A percentile compares a stretch with the other conserved stretches of the same genome.
These are phyloP conservation scores for Polypedilum pembai DNA, from an alignment of 1,140 invertebrate genomes.

Conservation along the genomic window DNA sequence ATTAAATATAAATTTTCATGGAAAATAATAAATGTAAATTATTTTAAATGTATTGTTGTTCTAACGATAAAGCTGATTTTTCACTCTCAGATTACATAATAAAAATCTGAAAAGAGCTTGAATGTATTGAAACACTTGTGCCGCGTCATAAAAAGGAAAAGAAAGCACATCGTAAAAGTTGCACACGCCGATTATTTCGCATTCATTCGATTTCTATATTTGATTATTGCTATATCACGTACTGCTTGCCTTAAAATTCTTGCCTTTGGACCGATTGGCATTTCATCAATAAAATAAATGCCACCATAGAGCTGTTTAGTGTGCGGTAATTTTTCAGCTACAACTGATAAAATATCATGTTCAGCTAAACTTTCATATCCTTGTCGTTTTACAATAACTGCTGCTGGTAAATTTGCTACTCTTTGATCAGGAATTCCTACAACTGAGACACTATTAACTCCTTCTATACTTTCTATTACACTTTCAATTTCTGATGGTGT, in stretches of 20 bases:
- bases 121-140: too few species aligned
- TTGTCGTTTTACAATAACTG: not conserved
- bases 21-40: too few species aligned
- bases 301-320: slow-evolving; percentile 30
- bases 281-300: slow-evolving; percentile 30
- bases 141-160: too few species aligned
- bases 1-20: too few species aligned
- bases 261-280: slow-evolving; percentile 30
- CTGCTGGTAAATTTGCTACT: not conserved
- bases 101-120: too few species aligned
- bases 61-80: too few species aligned
- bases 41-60: too few species aligned
- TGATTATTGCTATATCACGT: not conserved
- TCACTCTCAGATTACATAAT: too few species aligned
- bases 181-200: not conserved
- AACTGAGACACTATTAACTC: slow-evolving; percentile 70
- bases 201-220: not conserved
- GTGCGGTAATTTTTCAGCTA: not conserved
- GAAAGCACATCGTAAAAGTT: too few species aligned
- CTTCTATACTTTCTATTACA: slow-evolving; percentile 62
- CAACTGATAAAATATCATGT: slow-evolving; percentile 3
- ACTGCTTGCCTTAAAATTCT: slow-evolving; percentile 30
- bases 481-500: slow-evolving; percentile 81
- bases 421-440: slow-evolving; percentile 64
- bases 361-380: not conserved